phyloP scores from a whole-genome alignment of 1,140 invertebrate species.

The Caligus rogercresseyi region DNA sequence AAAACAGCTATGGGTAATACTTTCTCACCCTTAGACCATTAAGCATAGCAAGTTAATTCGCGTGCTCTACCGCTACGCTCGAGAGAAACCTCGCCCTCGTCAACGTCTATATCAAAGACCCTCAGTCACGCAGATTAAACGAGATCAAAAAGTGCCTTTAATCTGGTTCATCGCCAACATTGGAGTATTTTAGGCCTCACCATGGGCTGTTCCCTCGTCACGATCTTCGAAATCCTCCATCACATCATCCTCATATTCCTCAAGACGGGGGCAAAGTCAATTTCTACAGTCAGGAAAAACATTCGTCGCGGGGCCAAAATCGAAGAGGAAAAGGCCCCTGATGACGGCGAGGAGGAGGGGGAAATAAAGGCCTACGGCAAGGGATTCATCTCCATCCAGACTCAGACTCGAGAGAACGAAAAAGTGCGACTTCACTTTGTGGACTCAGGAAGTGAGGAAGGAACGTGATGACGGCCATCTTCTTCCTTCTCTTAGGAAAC shows the following conservation, averaged over 20 bases:
- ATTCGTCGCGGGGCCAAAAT: background rate
- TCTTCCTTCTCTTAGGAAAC: no score
- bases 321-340: background rate
- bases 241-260: slow-evolving; percentile 2
- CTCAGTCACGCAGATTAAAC: background rate
- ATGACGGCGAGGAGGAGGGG: background rate
- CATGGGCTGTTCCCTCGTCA: slow-evolving; percentile 5
- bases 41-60: background rate
- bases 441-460: no score
- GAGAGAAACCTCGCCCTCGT: slow-evolving; percentile 11
- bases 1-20: no score
- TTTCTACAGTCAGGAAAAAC: background rate
- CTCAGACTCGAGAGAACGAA: no score
- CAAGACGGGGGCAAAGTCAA: slow-evolving; percentile 1
- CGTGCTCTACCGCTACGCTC: background rate
- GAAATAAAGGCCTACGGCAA: background rate
- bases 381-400: background rate
- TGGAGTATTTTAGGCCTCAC: slow-evolving; percentile 11
- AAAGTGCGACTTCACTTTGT: no score
- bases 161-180: slow-evolving; percentile 15
- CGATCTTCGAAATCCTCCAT: slow-evolving; percentile 7
- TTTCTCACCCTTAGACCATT: no score
- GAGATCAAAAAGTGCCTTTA: slow-evolving; percentile 15
- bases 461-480: no score
- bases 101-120: slow-evolving; percentile 13